Conservation (phyloP, 2,797 vertebrate genomes). For the Aphelocoma californica region DNA sequence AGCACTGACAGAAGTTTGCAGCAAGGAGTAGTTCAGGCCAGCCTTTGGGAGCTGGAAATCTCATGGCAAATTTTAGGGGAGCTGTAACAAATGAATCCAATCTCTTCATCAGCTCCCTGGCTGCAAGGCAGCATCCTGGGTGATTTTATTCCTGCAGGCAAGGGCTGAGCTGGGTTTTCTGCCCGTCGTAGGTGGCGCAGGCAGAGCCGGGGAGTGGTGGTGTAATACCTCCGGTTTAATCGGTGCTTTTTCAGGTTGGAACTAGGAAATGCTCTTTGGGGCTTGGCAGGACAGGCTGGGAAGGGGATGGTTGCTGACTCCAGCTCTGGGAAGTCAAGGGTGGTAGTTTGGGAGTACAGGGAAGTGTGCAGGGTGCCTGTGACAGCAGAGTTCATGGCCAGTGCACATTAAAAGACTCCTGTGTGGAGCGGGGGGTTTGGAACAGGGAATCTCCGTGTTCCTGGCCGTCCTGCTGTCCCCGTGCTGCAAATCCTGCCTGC, state of each 20-base stretch:
- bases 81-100: rapidly evolving
- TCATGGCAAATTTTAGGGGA: neutral
- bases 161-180: neutral
- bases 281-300: neutral
- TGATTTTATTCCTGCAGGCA: neutral
- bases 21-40: neutral
- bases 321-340: neutral
- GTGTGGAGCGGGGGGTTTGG: rapidly evolving
- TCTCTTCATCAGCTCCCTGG: rapidly evolving
- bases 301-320: neutral
- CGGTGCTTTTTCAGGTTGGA: neutral
- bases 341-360: neutral
- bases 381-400: neutral
- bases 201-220: neutral
- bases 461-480: neutral
- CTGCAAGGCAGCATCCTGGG: neutral
- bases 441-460: neutral
- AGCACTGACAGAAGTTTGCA: neutral
- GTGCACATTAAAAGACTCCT: neutral
- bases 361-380: neutral
- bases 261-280: neutral
- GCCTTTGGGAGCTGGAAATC: neutral
- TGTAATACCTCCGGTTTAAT: neutral
- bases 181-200: neutral
- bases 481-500: neutral